Evolutionary conservation across 2,888 invertebrate species (phyloP).

Genomic region (Tortrix viridana): DNA sequence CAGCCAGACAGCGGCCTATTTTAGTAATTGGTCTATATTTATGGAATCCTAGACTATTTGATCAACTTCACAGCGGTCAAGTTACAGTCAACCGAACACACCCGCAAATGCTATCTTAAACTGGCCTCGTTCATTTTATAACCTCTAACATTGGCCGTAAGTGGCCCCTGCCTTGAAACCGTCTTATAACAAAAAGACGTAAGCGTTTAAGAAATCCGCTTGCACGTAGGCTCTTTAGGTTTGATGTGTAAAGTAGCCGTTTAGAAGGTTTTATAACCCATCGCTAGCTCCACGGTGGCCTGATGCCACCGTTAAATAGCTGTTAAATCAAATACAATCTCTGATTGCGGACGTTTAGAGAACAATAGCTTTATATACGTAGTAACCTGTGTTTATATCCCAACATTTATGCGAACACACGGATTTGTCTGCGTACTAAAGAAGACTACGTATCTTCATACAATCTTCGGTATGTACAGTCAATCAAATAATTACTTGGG

Average conservation of each 20-base stretch:
- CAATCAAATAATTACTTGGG: too few species aligned
- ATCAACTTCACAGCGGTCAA: too few species aligned
- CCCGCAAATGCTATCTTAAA: constrained; percentile 12
- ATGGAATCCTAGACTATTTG: too few species aligned
- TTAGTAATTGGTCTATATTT: too few species aligned
- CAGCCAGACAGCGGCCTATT: too few species aligned
- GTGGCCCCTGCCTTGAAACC: constrained; percentile 1
- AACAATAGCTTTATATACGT: constrained; percentile 8
- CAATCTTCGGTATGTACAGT: too few species aligned
- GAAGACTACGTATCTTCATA: too few species aligned
- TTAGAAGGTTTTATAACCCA: constrained; percentile 46
- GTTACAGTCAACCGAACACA: neutral
- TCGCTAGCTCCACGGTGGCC: constrained; percentile 42
- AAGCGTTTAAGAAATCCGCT: neutral
- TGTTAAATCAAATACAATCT: constrained; percentile 23
- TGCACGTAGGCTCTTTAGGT: neutral
- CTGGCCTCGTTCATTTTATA: constrained; percentile 21
- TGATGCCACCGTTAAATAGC: constrained; percentile 44
- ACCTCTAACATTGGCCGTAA: constrained; percentile 14
- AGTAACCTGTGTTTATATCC: constrained; percentile 5
- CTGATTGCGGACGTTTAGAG: constrained; percentile 19
- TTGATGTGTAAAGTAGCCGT: neutral
- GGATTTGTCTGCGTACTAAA: neutral
- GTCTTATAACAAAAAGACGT: neutral
- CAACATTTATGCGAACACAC: neutral